phyloP scores from a whole-genome alignment of 2,113 vertebrate genomes.

The Zosterops japonicus region DNA sequence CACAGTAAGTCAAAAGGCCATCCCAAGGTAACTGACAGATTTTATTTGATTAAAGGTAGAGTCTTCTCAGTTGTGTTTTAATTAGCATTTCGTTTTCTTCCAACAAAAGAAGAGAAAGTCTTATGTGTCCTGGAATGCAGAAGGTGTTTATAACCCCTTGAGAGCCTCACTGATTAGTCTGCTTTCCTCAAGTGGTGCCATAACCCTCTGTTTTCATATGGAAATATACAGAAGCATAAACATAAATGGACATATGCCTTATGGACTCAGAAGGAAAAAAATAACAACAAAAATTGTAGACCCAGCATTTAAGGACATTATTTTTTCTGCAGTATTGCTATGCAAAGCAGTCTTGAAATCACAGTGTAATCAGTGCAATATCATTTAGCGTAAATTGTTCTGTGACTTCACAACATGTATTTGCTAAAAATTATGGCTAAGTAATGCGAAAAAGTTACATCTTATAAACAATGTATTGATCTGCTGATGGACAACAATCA shows the following conservation, averaged over 20 bases:
- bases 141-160: background rate
- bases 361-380: background rate
- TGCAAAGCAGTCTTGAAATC: background rate
- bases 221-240: background rate
- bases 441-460: background rate
- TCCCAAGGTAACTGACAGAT: background rate
- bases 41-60: background rate
- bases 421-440: background rate
- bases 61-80: background rate
- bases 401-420: background rate
- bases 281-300: background rate
- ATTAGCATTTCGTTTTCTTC: constrained; percentile 16
- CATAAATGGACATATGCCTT: background rate
- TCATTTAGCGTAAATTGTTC: background rate
- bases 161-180: background rate
- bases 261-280: background rate
- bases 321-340: background rate
- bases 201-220: background rate
- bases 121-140: background rate
- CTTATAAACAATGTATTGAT: constrained; percentile 25
- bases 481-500: background rate
- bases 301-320: background rate
- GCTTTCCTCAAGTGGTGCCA: background rate
- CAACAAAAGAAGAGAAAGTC: background rate
- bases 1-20: background rate